Base-by-base conservation (phyloP, 2,888 invertebrate species). In the Callosobruchus maculatus region DNA sequence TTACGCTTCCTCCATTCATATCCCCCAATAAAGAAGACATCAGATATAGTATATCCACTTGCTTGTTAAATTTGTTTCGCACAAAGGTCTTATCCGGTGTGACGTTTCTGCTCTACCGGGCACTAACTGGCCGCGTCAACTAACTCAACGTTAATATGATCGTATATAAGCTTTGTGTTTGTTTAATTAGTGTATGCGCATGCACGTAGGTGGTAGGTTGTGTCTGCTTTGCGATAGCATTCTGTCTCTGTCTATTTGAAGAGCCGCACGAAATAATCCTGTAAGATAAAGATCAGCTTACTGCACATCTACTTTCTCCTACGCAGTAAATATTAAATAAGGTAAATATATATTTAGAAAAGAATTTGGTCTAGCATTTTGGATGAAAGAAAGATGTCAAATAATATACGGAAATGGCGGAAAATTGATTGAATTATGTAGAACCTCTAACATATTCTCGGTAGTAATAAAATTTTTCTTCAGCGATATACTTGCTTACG, bases 131-230 rank as follows among this genome's bases (percentile, higher is more conserved):
- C 3, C 49, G 13, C 49, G 49, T 49, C 49, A 49, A 49, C 49
- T 83, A 83, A 83, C 82, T 83, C 82, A 83, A 82, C 82, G 79
- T 82, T 83, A 83, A 83, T 83, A 83, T 82, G 83, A 82, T 82
- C 83, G 80, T 82, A 82, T 82, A 82, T 82, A 83, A 82, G 81
- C 78, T 81, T 79, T 49, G 49, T 49, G 80, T 78, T 79, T 80
- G 79, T 82, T 83, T 83, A 83, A 83, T 83, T 83, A 83, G 82
- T 80, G 80, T 79, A 80, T 31, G 30, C 21, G 81, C 49, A 13
- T 13, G 77, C 77, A 80, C 77, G 83, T 83, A 79, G 82, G 82
- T 80, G 82, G 76, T 71, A 71, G 22, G 13, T 49, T 49, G 13
- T 49, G 49, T 5, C 18, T 18, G 18, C 49, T 5, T 49, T 49